phyloP scores from a whole-genome alignment of 2,797 vertebrate species.

The Phataginus tricuspis region DNA sequence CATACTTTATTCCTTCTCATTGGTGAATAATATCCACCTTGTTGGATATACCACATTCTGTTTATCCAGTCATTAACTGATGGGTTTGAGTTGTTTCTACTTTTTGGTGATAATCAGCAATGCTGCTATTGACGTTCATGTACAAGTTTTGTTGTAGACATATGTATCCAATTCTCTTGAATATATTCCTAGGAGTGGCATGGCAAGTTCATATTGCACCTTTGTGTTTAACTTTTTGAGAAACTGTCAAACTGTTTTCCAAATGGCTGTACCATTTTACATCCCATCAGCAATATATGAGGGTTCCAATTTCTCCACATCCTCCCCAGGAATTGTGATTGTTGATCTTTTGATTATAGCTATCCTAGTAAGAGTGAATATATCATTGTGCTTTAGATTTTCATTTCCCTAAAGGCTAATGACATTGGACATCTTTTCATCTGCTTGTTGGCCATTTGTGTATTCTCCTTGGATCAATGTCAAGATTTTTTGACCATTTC shows the following conservation, averaged over 20 bases:
- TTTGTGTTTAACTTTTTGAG: neutral
- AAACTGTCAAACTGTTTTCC: neutral
- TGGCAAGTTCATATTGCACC: neutral
- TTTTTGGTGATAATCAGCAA: neutral
- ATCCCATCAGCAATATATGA: neutral
- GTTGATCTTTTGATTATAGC: neutral
- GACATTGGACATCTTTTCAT: neutral
- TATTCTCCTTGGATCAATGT: neutral
- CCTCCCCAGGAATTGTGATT: neutral
- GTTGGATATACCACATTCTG: neutral
- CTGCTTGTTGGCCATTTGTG: neutral
- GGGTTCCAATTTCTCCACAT: neutral
- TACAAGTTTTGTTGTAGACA: neutral
- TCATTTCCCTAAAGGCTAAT: neutral
- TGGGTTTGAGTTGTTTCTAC: neutral
- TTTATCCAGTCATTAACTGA: neutral
- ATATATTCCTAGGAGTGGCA: neutral
- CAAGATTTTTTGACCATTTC: neutral
- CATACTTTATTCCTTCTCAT: neutral
- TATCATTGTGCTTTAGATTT: neutral
- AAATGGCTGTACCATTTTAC: neutral
- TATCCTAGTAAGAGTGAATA: neutral
- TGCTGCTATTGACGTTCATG: neutral
- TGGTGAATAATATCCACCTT: neutral
- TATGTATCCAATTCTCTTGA: neutral